These are phyloP conservation scores for Alces alces DNA, from an alignment of 2,113 vertebrate species.

Conservation along the genomic window DNA sequence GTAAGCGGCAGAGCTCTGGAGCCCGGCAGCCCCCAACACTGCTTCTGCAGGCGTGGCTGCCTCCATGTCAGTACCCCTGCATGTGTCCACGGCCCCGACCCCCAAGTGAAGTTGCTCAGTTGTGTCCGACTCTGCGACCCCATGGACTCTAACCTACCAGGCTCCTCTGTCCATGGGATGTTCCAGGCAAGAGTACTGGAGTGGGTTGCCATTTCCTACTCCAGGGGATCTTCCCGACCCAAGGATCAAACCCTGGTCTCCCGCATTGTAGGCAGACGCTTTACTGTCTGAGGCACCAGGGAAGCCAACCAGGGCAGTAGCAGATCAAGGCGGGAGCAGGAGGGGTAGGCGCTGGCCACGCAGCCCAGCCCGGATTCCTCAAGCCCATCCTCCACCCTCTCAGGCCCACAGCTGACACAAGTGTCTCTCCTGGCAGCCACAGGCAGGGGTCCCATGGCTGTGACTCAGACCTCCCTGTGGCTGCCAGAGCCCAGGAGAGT, in stretches of 20 bases:
- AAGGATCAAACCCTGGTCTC: not conserved
- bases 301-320: not conserved
- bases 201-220: not conserved
- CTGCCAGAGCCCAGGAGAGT: not conserved
- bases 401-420: too few relatives aligned
- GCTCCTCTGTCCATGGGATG: not conserved
- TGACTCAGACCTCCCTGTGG: not conserved
- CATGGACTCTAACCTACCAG: not conserved
- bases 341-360: not conserved
- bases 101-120: not conserved
- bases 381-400: accelerated
- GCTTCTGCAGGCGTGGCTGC: not conserved
- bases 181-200: not conserved
- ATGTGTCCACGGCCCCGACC: not conserved
- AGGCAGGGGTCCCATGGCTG: not conserved
- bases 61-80: not conserved
- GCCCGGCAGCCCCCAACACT: accelerated
- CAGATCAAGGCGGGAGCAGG: not conserved
- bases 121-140: not conserved
- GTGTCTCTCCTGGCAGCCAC: not conserved
- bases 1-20: not conserved
- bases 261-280: not conserved
- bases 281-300: not conserved
- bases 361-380: not conserved
- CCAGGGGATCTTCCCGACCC: not conserved